phyloP scores from a whole-genome alignment of 2,113 vertebrate genomes.

The Lepisosteus oculatus region DNA sequence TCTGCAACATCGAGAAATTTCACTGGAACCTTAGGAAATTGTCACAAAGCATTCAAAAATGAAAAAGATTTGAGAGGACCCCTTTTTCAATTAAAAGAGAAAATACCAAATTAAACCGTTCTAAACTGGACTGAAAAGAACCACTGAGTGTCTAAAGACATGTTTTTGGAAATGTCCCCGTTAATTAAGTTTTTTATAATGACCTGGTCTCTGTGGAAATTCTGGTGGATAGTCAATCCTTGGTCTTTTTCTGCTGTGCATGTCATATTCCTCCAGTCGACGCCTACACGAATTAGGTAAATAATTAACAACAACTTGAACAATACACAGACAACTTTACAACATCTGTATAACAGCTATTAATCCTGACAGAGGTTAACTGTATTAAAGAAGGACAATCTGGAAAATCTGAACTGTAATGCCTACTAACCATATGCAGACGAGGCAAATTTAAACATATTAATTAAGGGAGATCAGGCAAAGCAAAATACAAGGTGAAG shows the following conservation, averaged over 20 bases:
- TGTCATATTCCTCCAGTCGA: constrained; percentile 97
- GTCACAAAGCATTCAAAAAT: too few relatives aligned
- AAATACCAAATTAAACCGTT: too few relatives aligned
- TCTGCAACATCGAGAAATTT: too few relatives aligned
- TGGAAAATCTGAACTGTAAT: background rate
- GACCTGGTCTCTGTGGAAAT: constrained; percentile 97
- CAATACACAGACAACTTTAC: background rate
- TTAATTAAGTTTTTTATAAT: constrained; percentile 56
- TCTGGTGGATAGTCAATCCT: constrained; percentile 92
- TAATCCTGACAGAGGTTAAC: background rate
- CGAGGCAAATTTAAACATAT: background rate
- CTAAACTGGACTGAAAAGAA: too few relatives aligned
- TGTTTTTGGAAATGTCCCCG: background rate
- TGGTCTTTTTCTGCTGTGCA: constrained; percentile 96
- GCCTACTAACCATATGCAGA: background rate
- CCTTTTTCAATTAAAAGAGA: too few relatives aligned
- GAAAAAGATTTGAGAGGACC: too few relatives aligned
- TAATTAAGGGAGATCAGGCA: too few relatives aligned
- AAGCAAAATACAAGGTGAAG: too few relatives aligned
- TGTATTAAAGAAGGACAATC: constrained; percentile 3
- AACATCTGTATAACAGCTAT: background rate
- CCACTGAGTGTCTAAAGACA: background rate
- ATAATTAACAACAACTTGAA: constrained; percentile 45
- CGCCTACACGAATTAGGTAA: constrained; percentile 93
- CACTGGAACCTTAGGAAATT: too few relatives aligned